Evolutionary conservation across 92 coral and sea anemone species (phyloP).

Genomic region (Siderastrea siderea): DNA sequence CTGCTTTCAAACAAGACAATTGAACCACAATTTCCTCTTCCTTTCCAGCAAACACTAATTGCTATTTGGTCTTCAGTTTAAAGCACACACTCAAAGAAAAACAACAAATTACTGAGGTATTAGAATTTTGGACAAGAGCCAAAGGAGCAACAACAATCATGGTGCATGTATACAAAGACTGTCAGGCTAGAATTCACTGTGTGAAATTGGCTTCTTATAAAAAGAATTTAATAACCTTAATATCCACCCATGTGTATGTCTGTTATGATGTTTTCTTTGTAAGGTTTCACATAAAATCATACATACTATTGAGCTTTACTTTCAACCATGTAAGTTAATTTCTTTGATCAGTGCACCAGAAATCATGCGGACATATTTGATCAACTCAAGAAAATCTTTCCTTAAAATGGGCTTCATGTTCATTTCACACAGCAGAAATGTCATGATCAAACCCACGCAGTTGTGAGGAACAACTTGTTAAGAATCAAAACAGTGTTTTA

Average conservation of each 20-base stretch:
- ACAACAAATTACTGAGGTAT: not conserved
- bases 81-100: constrained; percentile 2
- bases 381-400: not conserved
- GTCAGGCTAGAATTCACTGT: constrained; percentile 7
- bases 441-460: not conserved
- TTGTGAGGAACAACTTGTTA: not conserved
- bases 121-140: not conserved
- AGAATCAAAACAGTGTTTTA: not conserved
- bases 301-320: no score
- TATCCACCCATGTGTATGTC: not conserved
- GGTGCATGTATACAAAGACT: not conserved
- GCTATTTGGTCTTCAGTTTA: not conserved
- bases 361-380: not conserved
- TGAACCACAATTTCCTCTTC: not conserved
- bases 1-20: not conserved
- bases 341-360: no score
- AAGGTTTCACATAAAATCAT: not conserved
- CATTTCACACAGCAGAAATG: not conserved
- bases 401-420: not conserved
- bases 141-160: not conserved
- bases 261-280: not conserved
- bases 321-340: not conserved
- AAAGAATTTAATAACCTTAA: not conserved
- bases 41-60: not conserved
- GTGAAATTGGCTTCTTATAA: constrained; percentile 9